Conservation (phyloP, 2,888 invertebrate species). For the Tenthredo notha region DNA sequence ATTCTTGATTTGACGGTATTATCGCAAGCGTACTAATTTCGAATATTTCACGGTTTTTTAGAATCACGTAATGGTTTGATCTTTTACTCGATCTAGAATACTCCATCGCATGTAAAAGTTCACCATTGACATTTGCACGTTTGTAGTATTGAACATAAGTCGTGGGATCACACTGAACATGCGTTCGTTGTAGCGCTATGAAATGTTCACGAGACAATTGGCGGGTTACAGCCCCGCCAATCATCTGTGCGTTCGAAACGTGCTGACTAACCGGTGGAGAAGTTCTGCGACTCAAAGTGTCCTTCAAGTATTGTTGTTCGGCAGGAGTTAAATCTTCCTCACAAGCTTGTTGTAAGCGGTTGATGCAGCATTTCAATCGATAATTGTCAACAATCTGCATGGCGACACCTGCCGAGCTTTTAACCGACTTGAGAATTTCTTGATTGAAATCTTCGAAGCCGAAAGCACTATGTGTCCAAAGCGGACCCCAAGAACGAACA, state of each 20-base stretch:
- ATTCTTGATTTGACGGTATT: not conserved
- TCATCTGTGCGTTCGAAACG: not conserved
- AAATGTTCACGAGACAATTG: slow-evolving; percentile 3
- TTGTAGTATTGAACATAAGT: not conserved
- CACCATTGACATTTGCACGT: not conserved
- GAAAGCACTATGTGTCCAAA: slow-evolving; percentile 43
- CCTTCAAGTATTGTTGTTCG: not conserved
- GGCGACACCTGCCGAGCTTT: slow-evolving; percentile 45
- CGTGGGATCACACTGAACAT: not conserved
- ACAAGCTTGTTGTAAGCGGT: slow-evolving; percentile 15
- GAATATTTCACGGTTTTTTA: not conserved
- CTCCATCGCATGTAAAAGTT: not conserved
- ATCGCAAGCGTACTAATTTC: slow-evolving; percentile 3
- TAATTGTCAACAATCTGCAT: slow-evolving; percentile 51
- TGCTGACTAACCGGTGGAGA: not conserved
- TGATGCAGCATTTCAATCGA: slow-evolving; percentile 48
- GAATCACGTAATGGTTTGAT: not conserved
- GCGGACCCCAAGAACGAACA: slow-evolving; percentile 38
- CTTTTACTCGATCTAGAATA: not conserved
- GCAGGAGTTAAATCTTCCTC: not conserved
- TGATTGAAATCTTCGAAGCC: slow-evolving; percentile 41
- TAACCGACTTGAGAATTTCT: slow-evolving; percentile 48
- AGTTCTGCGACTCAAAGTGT: not conserved
- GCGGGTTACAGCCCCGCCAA: not conserved
- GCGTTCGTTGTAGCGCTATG: not conserved